Conservation (phyloP, 2,797 vertebrate genomes). For the Phyllotis vaccarum region DNA sequence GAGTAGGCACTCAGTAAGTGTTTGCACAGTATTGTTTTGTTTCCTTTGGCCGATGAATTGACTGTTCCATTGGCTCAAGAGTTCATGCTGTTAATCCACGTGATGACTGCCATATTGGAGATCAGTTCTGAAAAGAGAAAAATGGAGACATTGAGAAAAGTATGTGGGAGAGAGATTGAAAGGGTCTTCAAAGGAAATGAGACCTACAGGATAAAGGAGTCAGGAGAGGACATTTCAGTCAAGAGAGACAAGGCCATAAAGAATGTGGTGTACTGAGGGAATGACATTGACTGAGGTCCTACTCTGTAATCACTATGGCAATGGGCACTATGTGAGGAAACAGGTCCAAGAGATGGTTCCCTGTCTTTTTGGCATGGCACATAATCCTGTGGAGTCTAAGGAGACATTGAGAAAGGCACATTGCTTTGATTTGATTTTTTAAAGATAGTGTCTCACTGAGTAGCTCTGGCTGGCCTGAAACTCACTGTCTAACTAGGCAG, state of each 20-base stretch:
- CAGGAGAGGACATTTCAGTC: neutral
- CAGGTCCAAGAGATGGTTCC: neutral
- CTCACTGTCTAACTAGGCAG: neutral
- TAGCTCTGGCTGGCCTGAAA: neutral
- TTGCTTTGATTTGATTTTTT: neutral
- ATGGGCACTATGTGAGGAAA: neutral
- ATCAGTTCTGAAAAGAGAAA: slow-evolving; percentile 16
- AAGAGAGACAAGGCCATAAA: neutral
- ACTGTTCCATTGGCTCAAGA: neutral
- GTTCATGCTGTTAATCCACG: neutral
- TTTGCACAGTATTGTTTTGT: neutral
- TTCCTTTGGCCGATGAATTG: neutral
- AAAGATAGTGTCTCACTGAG: neutral
- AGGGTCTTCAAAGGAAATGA: neutral
- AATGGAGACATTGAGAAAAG: neutral
- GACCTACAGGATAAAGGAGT: neutral
- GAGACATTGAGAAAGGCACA: neutral
- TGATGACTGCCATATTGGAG: neutral
- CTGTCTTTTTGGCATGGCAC: neutral
- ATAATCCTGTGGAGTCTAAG: neutral
- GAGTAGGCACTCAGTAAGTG: neutral
- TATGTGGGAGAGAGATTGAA: neutral
- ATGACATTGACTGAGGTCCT: neutral
- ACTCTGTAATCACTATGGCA: neutral
- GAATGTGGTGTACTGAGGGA: neutral